Percentiles rank a stretch among this genome's conserved stretches.
phyloP scores from a whole-genome alignment of 2,888 invertebrate species.

The Parapristionchus giblindavisi region DNA sequence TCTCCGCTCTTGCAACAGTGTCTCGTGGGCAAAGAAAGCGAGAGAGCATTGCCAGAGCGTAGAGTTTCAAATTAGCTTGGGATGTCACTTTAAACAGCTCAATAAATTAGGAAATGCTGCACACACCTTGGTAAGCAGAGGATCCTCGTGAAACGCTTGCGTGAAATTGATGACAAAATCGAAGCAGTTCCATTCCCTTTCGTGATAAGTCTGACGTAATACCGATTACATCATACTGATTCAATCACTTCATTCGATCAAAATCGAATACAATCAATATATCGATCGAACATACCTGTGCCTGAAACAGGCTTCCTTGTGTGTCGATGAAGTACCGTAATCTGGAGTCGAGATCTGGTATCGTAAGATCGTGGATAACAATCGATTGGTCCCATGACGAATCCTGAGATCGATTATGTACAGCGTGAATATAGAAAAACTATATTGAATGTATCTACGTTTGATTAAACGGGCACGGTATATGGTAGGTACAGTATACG shows the following conservation, averaged over 20 bases:
- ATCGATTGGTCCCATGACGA: constrained; percentile 18
- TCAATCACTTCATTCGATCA: background rate
- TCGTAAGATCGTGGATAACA: background rate
- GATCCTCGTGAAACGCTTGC: background rate
- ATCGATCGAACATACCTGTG: background rate
- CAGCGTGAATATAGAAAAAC: background rate
- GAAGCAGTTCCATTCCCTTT: constrained; percentile 19
- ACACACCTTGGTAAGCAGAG: constrained; percentile 11
- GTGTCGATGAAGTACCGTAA: constrained; percentile 4
- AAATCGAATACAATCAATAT: background rate
- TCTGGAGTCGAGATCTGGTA: constrained; percentile 18
- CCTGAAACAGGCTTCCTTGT: background rate
- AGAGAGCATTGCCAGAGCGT: too few relatives aligned
- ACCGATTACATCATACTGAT: constrained; percentile 10
- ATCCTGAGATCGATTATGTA: background rate
- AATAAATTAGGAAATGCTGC: background rate
- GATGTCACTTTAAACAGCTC: too few relatives aligned
- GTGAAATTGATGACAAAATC: constrained; percentile 7
- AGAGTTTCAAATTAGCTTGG: too few relatives aligned
- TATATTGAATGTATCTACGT: too few relatives aligned
- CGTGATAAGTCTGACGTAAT: constrained; percentile 30
- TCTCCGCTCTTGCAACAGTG: too few relatives aligned
- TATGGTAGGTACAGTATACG: too few relatives aligned
- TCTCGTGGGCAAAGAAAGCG: too few relatives aligned
- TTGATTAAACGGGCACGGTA: too few relatives aligned